These are phyloP conservation scores for Nezara viridula DNA, from an alignment of 2,888 invertebrate species.

Conservation along the genomic window DNA sequence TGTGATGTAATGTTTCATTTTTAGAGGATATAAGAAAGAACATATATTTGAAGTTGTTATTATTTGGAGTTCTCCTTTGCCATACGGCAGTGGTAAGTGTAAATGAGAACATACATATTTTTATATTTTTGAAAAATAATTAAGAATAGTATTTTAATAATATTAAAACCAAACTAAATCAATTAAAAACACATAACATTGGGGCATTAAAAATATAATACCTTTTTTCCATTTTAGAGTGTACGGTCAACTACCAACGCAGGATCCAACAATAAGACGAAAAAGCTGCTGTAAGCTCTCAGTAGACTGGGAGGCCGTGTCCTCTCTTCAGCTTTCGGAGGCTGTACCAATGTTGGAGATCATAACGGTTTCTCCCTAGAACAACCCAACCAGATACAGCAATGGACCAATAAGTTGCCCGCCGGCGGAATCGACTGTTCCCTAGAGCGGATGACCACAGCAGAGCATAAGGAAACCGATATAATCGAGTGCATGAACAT, in stretches of 20 bases:
- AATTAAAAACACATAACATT: too few relatives aligned
- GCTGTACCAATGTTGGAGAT: neutral
- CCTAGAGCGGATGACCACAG: neutral
- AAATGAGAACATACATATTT: too few relatives aligned
- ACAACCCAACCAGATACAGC: neutral
- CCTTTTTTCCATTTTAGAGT: too few relatives aligned
- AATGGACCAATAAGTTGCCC: neutral
- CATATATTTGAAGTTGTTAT: neutral
- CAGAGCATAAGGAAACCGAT: neutral
- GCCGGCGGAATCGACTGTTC: conserved; percentile 32
- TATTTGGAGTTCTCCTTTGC: neutral
- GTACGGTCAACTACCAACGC: conserved; percentile 71
- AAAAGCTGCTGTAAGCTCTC: neutral
- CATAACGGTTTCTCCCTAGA: neutral
- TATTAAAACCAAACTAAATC: too few relatives aligned
- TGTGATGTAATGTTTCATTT: too few relatives aligned
- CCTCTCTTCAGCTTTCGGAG: neutral
- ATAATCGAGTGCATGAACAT: neutral
- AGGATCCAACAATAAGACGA: conserved; percentile 65
- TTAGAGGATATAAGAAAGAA: too few relatives aligned
- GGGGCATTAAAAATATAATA: too few relatives aligned
- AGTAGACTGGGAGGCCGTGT: neutral
- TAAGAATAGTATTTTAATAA: neutral
- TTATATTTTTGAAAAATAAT: too few relatives aligned
- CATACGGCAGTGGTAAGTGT: neutral